Conservation (phyloP, 2,888 invertebrate species). For the Hypomecis atomaria region DNA sequence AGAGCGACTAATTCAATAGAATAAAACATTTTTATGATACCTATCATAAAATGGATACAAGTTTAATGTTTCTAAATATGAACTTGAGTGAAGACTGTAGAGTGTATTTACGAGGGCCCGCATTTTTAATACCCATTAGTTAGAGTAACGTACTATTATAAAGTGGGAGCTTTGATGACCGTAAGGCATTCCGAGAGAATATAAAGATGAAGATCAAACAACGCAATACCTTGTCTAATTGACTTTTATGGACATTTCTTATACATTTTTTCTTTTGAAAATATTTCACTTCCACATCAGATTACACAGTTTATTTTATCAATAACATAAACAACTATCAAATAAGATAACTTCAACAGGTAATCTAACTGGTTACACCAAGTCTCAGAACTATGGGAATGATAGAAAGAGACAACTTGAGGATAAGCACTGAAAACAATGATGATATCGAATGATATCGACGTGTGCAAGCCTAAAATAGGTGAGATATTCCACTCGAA, state of each 20-base stretch:
- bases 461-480: conserved; percentile 40
- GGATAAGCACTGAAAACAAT: conserved; percentile 33
- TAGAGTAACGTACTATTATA: conserved; percentile 27
- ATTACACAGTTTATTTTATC: neutral
- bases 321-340: conserved; percentile 3
- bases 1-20: conserved; percentile 31
- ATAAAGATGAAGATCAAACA: conserved; percentile 11
- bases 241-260: neutral
- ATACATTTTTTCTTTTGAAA: neutral
- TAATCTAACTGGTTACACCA: conserved; percentile 43
- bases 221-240: conserved; percentile 6
- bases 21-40: conserved; percentile 42
- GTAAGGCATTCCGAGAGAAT: conserved; percentile 15
- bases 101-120: conserved; percentile 38
- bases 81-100: conserved; percentile 36
- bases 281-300: neutral
- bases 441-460: conserved; percentile 27
- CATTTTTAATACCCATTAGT: conserved; percentile 34
- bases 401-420: conserved; percentile 36
- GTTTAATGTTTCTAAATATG: conserved; percentile 46
- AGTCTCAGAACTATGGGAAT: conserved; percentile 18
- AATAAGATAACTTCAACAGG: conserved; percentile 24
- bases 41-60: conserved; percentile 43
- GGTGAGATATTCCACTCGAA: conserved; percentile 41
- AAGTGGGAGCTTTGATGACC: conserved; percentile 33